Percentiles rank a stretch among this genome's conserved stretches.
phyloP scores from a whole-genome alignment of 2,113 vertebrate genomes.

The Sterrhoptilus dennistouni region DNA sequence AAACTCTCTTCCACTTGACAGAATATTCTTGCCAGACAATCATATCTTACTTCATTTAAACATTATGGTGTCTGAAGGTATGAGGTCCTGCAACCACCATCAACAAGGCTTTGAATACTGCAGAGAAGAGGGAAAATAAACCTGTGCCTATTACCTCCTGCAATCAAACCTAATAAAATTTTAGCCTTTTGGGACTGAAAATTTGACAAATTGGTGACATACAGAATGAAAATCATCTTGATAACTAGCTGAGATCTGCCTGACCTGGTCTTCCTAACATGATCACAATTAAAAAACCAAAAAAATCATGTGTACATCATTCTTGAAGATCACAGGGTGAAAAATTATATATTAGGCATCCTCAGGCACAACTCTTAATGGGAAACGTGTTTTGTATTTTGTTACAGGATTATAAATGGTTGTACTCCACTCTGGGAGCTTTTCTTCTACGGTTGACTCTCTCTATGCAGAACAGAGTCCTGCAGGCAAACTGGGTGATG shows the following conservation, averaged over 20 bases:
- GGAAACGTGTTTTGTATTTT: not conserved
- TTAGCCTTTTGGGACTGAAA: not conserved
- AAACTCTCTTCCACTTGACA: not conserved
- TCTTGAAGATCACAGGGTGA: not conserved
- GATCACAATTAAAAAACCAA: not conserved
- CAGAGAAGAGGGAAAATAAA: not conserved
- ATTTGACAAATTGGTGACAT: not conserved
- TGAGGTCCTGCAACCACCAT: not conserved
- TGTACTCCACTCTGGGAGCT: not conserved
- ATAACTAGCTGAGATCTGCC: not conserved
- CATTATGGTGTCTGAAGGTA: not conserved
- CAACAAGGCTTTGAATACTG: not conserved
- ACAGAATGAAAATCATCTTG: not conserved
- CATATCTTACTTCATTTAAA: not conserved
- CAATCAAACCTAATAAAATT: not conserved
- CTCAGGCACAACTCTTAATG: not conserved
- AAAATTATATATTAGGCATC: not conserved
- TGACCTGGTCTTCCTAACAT: not conserved
- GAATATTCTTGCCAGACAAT: not conserved
- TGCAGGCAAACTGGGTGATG: not conserved
- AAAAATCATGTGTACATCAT: accelerated
- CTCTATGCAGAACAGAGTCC: not conserved
- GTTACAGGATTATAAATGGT: not conserved
- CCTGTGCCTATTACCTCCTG: not conserved
- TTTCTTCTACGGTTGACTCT: not conserved